Conservation (phyloP, 2,113 vertebrate species). For the Notarius lentiginosus region DNA sequence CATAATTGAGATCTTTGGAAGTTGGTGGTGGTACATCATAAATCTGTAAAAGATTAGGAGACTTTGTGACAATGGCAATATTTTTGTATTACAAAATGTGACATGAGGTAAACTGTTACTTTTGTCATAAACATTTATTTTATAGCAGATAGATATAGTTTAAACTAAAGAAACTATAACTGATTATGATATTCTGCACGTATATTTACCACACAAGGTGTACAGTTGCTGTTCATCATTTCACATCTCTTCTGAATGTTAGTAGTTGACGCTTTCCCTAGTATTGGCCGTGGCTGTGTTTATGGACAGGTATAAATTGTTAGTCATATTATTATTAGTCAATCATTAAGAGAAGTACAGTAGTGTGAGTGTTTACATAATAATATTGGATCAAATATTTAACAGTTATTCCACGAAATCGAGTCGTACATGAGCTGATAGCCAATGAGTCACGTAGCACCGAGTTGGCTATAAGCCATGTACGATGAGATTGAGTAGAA, state of each 20-base stretch:
- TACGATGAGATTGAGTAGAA: no score
- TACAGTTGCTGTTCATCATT: background rate
- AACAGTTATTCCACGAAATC: no score
- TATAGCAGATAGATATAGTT: background rate
- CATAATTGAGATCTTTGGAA: conserved; percentile 65
- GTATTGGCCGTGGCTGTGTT: conserved; percentile 51
- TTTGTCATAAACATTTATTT: background rate
- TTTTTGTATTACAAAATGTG: background rate
- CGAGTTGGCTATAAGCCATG: no score
- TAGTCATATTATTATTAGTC: background rate
- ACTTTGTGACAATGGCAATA: background rate
- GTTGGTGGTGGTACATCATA: conserved; percentile 71
- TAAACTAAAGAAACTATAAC: background rate
- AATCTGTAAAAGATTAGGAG: conserved; percentile 62
- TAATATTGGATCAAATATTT: background rate
- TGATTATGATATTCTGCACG: background rate
- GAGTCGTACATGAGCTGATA: no score
- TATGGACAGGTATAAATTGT: background rate
- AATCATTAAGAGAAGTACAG: conserved; percentile 1
- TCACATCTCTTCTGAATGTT: conserved; percentile 56
- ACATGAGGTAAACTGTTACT: conserved; percentile 26
- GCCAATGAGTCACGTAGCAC: no score
- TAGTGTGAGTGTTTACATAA: background rate
- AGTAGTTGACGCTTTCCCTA: conserved; percentile 21
- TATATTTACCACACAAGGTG: conserved; percentile 33